Evolutionary conservation across 2,113 vertebrate species (phyloP).

Genomic region (Rhabdomys dilectus): DNA sequence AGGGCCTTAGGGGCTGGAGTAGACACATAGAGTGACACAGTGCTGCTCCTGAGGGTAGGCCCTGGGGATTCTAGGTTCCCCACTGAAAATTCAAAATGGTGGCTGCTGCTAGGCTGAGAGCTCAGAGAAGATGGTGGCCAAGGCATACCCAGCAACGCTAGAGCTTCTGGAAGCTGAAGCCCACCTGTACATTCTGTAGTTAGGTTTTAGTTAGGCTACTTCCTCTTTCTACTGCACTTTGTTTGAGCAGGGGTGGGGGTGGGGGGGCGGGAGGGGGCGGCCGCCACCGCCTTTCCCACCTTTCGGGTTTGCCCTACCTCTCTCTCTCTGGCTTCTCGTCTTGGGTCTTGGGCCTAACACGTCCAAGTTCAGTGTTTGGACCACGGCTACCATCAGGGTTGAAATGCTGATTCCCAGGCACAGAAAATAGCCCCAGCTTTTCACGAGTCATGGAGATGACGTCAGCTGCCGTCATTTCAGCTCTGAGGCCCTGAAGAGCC

Average conservation of each 20-base stretch:
- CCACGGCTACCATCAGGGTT: background rate
- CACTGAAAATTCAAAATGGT: background rate
- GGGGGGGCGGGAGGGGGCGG: too few relatives aligned
- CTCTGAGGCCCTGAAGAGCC: accelerated
- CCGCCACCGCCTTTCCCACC: background rate
- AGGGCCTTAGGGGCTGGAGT: accelerated
- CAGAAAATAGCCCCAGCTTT: accelerated
- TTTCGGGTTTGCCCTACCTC: accelerated
- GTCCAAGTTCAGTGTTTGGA: accelerated
- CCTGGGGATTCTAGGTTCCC: accelerated
- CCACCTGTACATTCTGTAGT: accelerated
- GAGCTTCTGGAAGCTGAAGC: background rate
- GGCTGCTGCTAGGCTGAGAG: background rate
- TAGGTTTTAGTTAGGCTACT: accelerated
- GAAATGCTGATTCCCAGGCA: accelerated
- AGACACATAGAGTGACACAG: background rate
- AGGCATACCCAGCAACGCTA: accelerated
- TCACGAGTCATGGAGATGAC: background rate
- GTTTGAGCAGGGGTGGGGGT: background rate
- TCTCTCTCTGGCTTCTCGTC: accelerated
- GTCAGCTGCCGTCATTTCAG: accelerated
- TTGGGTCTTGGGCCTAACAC: accelerated
- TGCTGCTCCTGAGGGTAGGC: background rate
- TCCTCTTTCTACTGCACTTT: background rate
- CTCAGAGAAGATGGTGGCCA: background rate